Evolutionary conservation across 2,888 invertebrate species (phyloP), one percentile per base, ranked within the genome.

Genomic region (Pyrrhia umbra): DNA sequence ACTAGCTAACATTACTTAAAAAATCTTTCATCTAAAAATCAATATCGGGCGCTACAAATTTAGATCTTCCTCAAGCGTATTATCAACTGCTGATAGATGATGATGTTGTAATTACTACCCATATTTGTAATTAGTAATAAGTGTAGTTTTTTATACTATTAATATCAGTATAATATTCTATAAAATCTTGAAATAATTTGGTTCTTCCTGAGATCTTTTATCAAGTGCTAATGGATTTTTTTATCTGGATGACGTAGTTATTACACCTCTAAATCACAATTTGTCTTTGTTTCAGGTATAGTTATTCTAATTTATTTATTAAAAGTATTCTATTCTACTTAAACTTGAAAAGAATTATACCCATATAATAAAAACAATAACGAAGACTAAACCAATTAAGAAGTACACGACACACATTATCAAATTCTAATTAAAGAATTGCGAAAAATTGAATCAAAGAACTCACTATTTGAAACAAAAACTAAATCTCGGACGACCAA

Each of bases 381-480:
- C 39, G 71, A 54, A 42, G 72, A 54, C n/a, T 15, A 76, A 42
- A 15, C 42, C 54, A 46, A 72, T 40, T 34, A 71, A 18, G 10
- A 67, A 23, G 25, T 10, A 57, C 5, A 47, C 6, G n/a, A 54
- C 16, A 47, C 49, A 47, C 76, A 76, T 62, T 6, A 27, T 18
- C 13, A 4, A 37, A 25, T 15, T 30, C 6, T 13, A 30, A 52
- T 15, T 15, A 10, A n/a, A 49, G 47, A 57, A 13, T 56, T 30
- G 1, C 13, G n/a, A 51, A 58, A 76, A 45, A 40, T 34, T 10
- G 43, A 58, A 42, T 57, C 2, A 43, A 58, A 27, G 20, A 43
- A 73, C 72, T 73, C 77, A 73, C 72, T 72, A 72, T 50, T n/a
- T n/a, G n/a, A n/a, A 10, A 37, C 21, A 30, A 46, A n/a, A 42